Evolutionary conservation across 64 coral and sea anemone genomes (phyloP).

Genomic region (Porites lutea): DNA sequence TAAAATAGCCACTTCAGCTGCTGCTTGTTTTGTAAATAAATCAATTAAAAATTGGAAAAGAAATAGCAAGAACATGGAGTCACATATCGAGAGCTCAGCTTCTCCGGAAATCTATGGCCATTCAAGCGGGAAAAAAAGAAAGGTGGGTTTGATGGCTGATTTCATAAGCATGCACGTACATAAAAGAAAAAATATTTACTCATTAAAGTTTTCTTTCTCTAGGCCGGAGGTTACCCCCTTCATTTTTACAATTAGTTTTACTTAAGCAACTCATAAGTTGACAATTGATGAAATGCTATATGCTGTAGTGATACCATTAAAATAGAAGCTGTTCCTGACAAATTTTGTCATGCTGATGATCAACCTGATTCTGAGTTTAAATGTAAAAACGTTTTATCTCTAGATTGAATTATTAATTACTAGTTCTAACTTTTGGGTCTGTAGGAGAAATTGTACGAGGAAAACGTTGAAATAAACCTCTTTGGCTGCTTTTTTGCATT

Average conservation of each 20-base stretch:
- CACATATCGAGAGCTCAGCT: not conserved
- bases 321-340: too few relatives aligned
- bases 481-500: too few relatives aligned
- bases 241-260: not conserved
- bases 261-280: not conserved
- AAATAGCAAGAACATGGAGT: not conserved
- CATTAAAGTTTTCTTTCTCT: not conserved
- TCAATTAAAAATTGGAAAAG: not conserved
- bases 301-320: too few relatives aligned
- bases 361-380: too few relatives aligned
- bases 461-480: too few relatives aligned
- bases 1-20: not conserved
- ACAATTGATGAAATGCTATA: too few relatives aligned
- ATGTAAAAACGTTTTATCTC: too few relatives aligned
- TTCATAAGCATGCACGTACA: not conserved
- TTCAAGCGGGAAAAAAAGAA: not conserved
- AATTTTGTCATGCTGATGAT: too few relatives aligned
- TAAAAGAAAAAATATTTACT: not conserved
- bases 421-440: too few relatives aligned
- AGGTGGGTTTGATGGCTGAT: not conserved
- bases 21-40: not conserved
- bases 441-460: too few relatives aligned
- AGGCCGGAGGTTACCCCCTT: not conserved
- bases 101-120: not conserved
- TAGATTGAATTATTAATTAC: too few relatives aligned